phyloP scores from a whole-genome alignment of 2,113 vertebrate species.

The Poicephalus meyeri region DNA sequence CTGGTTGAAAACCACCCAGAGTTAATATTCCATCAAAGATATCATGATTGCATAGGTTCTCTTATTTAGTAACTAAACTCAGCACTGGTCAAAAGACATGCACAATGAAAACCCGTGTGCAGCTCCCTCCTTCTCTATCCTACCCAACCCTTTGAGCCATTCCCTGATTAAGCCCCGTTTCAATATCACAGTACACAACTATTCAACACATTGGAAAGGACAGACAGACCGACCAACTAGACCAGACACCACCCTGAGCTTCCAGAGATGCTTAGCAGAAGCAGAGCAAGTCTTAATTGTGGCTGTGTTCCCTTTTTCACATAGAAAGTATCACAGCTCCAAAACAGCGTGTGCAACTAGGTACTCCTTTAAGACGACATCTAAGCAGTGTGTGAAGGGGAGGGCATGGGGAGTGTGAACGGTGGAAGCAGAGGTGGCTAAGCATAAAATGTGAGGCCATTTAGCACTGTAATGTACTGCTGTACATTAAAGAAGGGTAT shows the following conservation, averaged over 20 bases:
- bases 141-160: constrained; percentile 55
- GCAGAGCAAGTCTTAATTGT: constrained; percentile 23
- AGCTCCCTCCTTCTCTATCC: neutral
- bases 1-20: neutral
- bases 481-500: neutral
- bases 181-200: constrained; percentile 25
- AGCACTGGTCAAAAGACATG: constrained; percentile 52
- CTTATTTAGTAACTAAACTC: constrained; percentile 43
- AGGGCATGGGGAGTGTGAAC: neutral
- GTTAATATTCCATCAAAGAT: constrained; percentile 5
- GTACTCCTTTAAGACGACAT: neutral
- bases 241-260: constrained; percentile 42
- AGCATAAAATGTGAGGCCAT: neutral
- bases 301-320: constrained; percentile 50
- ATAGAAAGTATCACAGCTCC: neutral
- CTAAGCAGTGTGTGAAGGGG: neutral
- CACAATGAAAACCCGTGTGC: neutral
- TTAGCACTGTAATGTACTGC: neutral
- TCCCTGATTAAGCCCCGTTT: constrained; percentile 29
- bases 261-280: constrained; percentile 46
- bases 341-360: neutral
- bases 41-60: constrained; percentile 74
- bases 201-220: constrained; percentile 18
- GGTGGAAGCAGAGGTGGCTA: constrained; percentile 45
- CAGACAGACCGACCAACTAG: constrained; percentile 21